Conservation (phyloP, 2,888 invertebrate genomes). For the Volucella zonaria region DNA sequence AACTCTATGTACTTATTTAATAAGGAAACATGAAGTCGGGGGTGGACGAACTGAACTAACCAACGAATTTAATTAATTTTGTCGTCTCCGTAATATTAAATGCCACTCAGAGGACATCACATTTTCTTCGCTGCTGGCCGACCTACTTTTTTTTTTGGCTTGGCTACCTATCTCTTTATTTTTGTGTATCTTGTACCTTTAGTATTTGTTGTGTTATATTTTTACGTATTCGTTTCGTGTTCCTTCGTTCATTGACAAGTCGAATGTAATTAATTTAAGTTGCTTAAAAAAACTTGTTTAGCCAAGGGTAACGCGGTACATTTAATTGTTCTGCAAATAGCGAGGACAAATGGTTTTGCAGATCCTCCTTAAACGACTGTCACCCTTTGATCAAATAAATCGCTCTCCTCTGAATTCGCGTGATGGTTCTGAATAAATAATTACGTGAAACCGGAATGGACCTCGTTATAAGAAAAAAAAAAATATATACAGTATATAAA, state of each 20-base stretch:
- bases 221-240: neutral
- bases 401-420: slow-evolving; percentile 8
- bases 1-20: slow-evolving; percentile 9
- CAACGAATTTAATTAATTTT: slow-evolving; percentile 61
- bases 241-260: slow-evolving; percentile 45
- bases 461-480: no score
- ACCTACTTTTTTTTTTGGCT: slow-evolving; percentile 3
- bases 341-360: slow-evolving; percentile 4
- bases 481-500: no score
- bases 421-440: slow-evolving; percentile 34
- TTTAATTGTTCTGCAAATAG: no score
- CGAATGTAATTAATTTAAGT: slow-evolving; percentile 65
- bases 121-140: neutral
- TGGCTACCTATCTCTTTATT: slow-evolving; percentile 2
- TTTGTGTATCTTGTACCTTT: slow-evolving; percentile 4
- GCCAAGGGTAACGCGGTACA: neutral
- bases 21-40: slow-evolving; percentile 17
- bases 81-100: slow-evolving; percentile 56
- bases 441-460: neutral
- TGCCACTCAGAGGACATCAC: slow-evolving; percentile 25
- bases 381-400: slow-evolving; percentile 41
- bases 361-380: slow-evolving; percentile 16
- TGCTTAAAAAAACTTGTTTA: slow-evolving; percentile 6
- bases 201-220: neutral
- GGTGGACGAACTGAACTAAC: slow-evolving; percentile 9